Evolutionary conservation across 2,113 vertebrate species (phyloP), one percentile per base, ranked within the genome.

Genomic region (Corythornis cristatus): DNA sequence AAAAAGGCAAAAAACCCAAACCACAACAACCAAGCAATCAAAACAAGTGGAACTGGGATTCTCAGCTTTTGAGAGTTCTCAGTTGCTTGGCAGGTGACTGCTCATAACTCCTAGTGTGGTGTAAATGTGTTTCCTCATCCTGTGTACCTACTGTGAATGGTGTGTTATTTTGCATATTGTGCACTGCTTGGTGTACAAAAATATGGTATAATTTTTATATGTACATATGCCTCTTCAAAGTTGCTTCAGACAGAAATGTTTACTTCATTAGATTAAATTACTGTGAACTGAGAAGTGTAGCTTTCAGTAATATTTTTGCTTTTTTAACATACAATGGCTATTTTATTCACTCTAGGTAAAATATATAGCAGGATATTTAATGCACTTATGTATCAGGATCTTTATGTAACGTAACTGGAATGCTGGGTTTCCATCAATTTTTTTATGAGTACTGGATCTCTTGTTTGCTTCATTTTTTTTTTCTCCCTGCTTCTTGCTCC

Each of bases 401-500:
- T 82, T 87, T 87, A 57, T 74, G 29, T 93, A 76, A 60, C 31
- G 46, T 67, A 83, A 77, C 26, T 64, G 23, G 65, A 80, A 68
- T n/a, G 16, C 73, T 72, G 35, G 18, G 40, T 78, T 86, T 95
- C 57, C 37, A 60, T 81, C 51, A 28, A 42, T 80, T 94, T 95
- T 91, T 89, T 26, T 75, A 26, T 75, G 5, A 42, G 11, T 85
- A 45, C 53, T 75, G 64, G 95, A 73, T 76, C 40, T 90, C 45
- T 82, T 92, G 54, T 76, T 93, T 84, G 14, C 57, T 43, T 96
- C 53, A 42, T 62, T 95, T 25, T 58, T 83, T 50, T 62, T 74
- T 50, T 29, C 4, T 26, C 35, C 29, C 68, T 88, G 33, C 60
- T 92, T 96, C 83, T 93, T 93, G 31, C 89, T 94, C 43, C 73